Percentiles rank a stretch among this genome's conserved stretches.
Evolutionary conservation across 1,140 invertebrate species (phyloP).

Genomic region (Drosophila erecta): DNA sequence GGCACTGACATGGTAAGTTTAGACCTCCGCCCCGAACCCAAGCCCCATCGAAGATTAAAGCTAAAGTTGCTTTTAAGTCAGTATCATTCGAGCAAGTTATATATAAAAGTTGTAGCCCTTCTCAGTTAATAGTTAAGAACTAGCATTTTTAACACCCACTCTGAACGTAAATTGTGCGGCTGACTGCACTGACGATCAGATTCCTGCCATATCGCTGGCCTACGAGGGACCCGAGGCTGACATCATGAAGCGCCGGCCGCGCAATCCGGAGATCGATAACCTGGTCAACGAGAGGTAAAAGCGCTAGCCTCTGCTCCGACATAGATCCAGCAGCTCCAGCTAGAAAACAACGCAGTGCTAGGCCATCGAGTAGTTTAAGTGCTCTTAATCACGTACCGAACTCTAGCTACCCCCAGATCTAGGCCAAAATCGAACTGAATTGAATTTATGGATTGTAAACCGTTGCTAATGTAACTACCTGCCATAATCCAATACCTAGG

Average conservation of each 20-base stretch:
- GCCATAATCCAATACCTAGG: constrained; percentile 87
- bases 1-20: constrained; percentile 99
- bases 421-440: constrained; percentile 21
- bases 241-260: constrained; percentile 99
- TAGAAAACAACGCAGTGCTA: constrained; percentile 28
- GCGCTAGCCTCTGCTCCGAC: constrained; percentile 3
- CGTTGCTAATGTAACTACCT: constrained; percentile 77
- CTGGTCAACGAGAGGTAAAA: constrained; percentile 97
- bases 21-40: constrained; percentile 13
- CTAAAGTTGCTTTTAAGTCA: constrained; percentile 58
- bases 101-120: constrained; percentile 39
- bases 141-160: constrained; percentile 44
- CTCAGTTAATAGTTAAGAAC: constrained; percentile 54
- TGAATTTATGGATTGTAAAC: constrained; percentile 47
- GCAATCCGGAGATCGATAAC: constrained; percentile 97
- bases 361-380: constrained; percentile 49
- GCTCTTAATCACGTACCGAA: constrained; percentile 21
- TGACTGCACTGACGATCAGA: constrained; percentile 85
- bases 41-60: constrained; percentile 19
- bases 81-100: constrained; percentile 59
- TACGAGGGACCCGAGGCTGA: constrained; percentile 99
- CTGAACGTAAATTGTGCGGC: constrained; percentile 44
- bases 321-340: neutral
- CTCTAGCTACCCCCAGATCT: constrained; percentile 12
- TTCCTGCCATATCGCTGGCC: constrained; percentile 99